phyloP scores from a whole-genome alignment of 1,140 invertebrate genomes.

The Drosophila hydei region DNA sequence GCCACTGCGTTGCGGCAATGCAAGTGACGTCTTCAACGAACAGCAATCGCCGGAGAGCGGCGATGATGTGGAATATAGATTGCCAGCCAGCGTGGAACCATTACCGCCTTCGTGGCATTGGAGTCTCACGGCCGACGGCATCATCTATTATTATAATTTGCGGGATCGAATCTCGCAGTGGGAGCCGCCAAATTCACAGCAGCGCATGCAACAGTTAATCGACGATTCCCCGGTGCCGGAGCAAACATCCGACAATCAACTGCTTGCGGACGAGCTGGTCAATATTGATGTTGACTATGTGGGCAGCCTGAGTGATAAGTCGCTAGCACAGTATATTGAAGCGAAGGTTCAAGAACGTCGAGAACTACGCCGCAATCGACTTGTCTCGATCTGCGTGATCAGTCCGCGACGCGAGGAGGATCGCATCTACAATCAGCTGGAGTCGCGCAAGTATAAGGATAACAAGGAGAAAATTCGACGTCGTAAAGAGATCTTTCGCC shows the following conservation, averaged over 20 bases:
- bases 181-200: slow-evolving; percentile 88
- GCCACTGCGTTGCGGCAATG: slow-evolving; percentile 73
- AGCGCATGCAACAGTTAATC: slow-evolving; percentile 63
- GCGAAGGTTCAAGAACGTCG: slow-evolving; percentile 58
- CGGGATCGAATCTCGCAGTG: slow-evolving; percentile 94
- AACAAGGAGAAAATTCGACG: slow-evolving; percentile 91
- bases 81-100: slow-evolving; percentile 85
- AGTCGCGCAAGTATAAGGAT: slow-evolving; percentile 88
- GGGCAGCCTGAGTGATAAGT: slow-evolving; percentile 37
- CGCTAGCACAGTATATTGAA: slow-evolving; percentile 55
- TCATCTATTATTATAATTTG: slow-evolving; percentile 96
- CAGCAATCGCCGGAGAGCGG: slow-evolving; percentile 34
- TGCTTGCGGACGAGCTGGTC: slow-evolving; percentile 29
- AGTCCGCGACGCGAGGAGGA: slow-evolving; percentile 92
- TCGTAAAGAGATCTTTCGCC: slow-evolving; percentile 87
- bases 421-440: slow-evolving; percentile 88
- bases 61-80: slow-evolving; percentile 57
- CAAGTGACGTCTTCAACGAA: slow-evolving; percentile 61
- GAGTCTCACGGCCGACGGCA: slow-evolving; percentile 90
- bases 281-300: slow-evolving; percentile 42
- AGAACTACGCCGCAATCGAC: slow-evolving; percentile 58
- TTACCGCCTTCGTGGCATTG: slow-evolving; percentile 95
- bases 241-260: slow-evolving; percentile 26
- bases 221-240: slow-evolving; percentile 40
- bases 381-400: slow-evolving; percentile 89